These are phyloP conservation scores for Cyprinella venusta DNA, from an alignment of 2,797 vertebrate genomes.

Conservation along the genomic window DNA sequence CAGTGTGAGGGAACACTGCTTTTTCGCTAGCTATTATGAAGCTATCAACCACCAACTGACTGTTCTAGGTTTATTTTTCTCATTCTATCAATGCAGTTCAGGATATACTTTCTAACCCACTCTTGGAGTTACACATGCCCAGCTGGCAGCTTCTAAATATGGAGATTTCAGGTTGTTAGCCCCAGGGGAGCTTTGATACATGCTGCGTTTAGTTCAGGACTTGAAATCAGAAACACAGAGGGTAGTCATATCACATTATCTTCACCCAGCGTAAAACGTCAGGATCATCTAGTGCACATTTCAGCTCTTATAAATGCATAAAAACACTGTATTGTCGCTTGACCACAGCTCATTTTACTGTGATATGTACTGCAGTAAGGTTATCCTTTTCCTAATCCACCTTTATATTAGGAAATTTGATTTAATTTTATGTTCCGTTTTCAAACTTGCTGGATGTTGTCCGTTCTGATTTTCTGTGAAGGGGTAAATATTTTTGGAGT, in stretches of 20 bases:
- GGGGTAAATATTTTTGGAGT: no score
- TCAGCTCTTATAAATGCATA: not conserved
- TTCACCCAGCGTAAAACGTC: slow-evolving; percentile 29
- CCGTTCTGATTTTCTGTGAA: not conserved
- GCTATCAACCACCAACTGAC: slow-evolving; percentile 39
- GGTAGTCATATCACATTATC: slow-evolving; percentile 46
- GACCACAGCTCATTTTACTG: not conserved
- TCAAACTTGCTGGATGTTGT: not conserved
- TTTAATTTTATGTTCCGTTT: slow-evolving; percentile 4
- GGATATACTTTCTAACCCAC: slow-evolving; percentile 37
- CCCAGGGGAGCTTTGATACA: slow-evolving; percentile 39
- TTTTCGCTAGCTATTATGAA: slow-evolving; percentile 39
- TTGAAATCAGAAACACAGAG: slow-evolving; percentile 52
- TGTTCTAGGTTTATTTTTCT: slow-evolving; percentile 18
- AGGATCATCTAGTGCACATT: slow-evolving; percentile 18
- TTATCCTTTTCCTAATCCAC: not conserved
- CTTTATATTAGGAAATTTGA: not conserved
- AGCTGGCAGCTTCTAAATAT: slow-evolving; percentile 41
- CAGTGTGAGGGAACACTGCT: slow-evolving; percentile 27
- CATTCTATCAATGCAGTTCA: slow-evolving; percentile 33
- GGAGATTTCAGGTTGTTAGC: slow-evolving; percentile 43
- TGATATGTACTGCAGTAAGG: not conserved
- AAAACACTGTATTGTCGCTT: not conserved
- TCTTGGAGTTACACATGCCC: slow-evolving; percentile 13
- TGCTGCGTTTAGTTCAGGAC: slow-evolving; percentile 40